Base-by-base conservation (phyloP, 2,888 invertebrate species). In the Hofmannophila pseudospretella region DNA sequence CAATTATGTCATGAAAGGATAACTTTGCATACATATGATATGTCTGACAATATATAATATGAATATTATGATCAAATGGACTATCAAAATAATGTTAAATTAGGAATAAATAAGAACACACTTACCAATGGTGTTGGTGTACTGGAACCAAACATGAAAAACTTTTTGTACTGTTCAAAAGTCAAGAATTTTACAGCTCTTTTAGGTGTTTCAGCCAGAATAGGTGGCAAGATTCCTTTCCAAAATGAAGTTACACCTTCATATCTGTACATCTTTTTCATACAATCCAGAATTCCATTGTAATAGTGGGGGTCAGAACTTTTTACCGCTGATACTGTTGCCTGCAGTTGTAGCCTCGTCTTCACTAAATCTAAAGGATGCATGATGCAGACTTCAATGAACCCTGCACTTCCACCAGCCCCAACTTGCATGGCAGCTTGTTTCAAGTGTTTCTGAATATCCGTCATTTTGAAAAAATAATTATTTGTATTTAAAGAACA, bases 311-410 rank as follows among this genome's bases (percentile, higher is more conserved):
- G 89, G 60, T 90, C 90, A 39, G 84, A 62, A 39, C 49, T 56
- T 33, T 54, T 54, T 20, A 58, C 31, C 0, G 46, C 36, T 2
- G 61, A 47, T 42, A 54, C 68, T 2, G 65, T 74, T 2, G 78
- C 56, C 46, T 86, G 86, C 22, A 85, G 51, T 45, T 86, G 86
- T 34, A 86, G 44, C 52, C 98, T 89, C 1, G 98, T 98, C 84
- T 98, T 98, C 2, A 98, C 92, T 41, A 98, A 88, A 78, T 98
- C 98, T 67, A 98, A 81, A 0, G 98, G 98, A 80, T 98, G 97
- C 97, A 98, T 98, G 34, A 97, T 92, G 70, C 95, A 96, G 43
- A 97, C 96, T 89, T 98, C 97, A 32, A 97, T 91, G 76, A 98
- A 96, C 71, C 95, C 96, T 57, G 97, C 97, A 49, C 94, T 95